A percentile compares a stretch with the other conserved stretches of the same genome.
Conservation (phyloP, 2,113 vertebrate genomes). For the Cyprichromis sp. region DNA sequence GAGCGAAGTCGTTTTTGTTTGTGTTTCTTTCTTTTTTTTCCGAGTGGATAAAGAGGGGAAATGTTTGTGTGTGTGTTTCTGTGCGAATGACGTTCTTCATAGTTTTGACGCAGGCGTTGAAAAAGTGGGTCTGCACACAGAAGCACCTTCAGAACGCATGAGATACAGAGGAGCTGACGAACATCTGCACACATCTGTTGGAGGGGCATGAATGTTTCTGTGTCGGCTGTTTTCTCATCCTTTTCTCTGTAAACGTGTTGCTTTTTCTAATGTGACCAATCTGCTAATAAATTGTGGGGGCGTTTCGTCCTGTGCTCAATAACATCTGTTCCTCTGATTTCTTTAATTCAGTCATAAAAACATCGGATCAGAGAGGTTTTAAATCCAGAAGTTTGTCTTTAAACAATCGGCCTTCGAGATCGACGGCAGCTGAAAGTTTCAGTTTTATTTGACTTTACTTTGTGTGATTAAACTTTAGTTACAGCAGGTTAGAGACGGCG, state of each 20-base stretch:
- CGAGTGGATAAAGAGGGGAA: neutral
- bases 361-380: neutral
- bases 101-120: slow-evolving; percentile 52
- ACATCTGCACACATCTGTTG: slow-evolving; percentile 17
- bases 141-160: slow-evolving; percentile 65
- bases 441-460: neutral
- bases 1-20: slow-evolving; percentile 31
- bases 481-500: neutral
- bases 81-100: slow-evolving; percentile 33
- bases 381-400: neutral
- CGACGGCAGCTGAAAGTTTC: slow-evolving; percentile 13
- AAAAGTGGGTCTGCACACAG: slow-evolving; percentile 36
- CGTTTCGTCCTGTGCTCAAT: slow-evolving; percentile 43
- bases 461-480: neutral
- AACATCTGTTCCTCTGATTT: slow-evolving; percentile 26
- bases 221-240: slow-evolving; percentile 11
- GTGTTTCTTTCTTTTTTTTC: neutral
- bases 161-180: slow-evolving; percentile 39
- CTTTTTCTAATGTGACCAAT: slow-evolving; percentile 60
- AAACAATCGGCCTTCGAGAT: slow-evolving; percentile 9
- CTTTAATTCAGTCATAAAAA: neutral
- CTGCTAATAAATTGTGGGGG: slow-evolving; percentile 67
- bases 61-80: neutral
- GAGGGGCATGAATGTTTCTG: slow-evolving; percentile 31
- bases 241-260: slow-evolving; percentile 47